Conservation (phyloP, 2,113 vertebrate genomes). For the Microcebus tavaratra region DNA sequence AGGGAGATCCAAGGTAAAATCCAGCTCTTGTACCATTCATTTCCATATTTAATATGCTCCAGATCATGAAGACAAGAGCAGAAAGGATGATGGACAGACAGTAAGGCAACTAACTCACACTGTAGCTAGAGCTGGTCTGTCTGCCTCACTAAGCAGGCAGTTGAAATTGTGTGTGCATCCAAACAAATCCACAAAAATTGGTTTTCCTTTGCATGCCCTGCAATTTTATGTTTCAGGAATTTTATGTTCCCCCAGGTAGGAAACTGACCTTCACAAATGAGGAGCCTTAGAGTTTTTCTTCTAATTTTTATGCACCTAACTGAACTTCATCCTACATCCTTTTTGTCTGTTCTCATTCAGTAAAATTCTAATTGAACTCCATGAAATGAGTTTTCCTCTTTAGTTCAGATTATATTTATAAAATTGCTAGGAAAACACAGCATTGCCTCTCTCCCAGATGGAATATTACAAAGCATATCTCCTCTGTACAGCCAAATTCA, state of each 20-base stretch:
- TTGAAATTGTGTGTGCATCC: neutral
- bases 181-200: neutral
- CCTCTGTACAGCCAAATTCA: neutral
- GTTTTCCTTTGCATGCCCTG: neutral
- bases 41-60: neutral
- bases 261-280: neutral
- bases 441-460: neutral
- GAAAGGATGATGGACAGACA: neutral
- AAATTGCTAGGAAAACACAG: conserved; percentile 11
- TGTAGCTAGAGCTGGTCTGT: neutral
- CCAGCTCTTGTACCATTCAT: neutral
- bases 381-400: neutral
- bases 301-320: neutral
- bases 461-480: neutral
- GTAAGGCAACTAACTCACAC: neutral
- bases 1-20: neutral
- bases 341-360: neutral
- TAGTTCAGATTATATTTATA: neutral
- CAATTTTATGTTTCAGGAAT: neutral
- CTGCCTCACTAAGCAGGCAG: neutral
- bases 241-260: neutral
- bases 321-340: neutral
- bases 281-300: neutral
- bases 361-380: neutral
- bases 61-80: neutral